phyloP scores from a whole-genome alignment of 2,797 vertebrate genomes.

The Craterocephalus amniculus region DNA sequence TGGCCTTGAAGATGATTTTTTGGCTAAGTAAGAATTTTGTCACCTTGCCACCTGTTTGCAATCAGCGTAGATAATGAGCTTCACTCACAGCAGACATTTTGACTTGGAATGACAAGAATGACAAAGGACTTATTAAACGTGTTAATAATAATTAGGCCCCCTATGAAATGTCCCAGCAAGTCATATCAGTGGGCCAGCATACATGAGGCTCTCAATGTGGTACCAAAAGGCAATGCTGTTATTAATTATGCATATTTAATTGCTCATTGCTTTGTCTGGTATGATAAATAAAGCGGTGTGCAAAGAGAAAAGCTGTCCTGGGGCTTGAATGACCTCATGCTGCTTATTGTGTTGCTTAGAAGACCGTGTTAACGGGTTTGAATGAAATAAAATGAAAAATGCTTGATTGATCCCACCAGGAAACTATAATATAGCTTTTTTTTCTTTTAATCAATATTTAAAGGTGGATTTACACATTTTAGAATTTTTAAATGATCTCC shows the following conservation, averaged over 20 bases:
- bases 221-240: not conserved
- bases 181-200: not conserved
- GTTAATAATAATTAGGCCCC: not conserved
- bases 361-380: not conserved
- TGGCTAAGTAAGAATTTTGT: not conserved
- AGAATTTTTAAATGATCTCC: too few relatives aligned
- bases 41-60: not conserved
- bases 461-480: too few relatives aligned
- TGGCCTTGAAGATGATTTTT: not conserved
- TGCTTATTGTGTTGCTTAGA: not conserved
- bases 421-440: not conserved
- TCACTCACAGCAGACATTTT: conserved; percentile 6
- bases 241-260: conserved; percentile 18
- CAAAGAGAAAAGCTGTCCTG: not conserved
- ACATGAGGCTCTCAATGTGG: not conserved
- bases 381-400: too few relatives aligned
- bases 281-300: not conserved
- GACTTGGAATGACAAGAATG: not conserved
- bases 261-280: not conserved
- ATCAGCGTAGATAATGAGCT: not conserved
- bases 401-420: too few relatives aligned
- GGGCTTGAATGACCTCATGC: not conserved
- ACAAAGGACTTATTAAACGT: not conserved
- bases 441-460: not conserved
- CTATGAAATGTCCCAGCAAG: not conserved